Percentiles rank a stretch among this genome's conserved stretches.
These are phyloP conservation scores for Carassius carassius DNA, from an alignment of 2,113 vertebrate species.

Conservation along the genomic window DNA sequence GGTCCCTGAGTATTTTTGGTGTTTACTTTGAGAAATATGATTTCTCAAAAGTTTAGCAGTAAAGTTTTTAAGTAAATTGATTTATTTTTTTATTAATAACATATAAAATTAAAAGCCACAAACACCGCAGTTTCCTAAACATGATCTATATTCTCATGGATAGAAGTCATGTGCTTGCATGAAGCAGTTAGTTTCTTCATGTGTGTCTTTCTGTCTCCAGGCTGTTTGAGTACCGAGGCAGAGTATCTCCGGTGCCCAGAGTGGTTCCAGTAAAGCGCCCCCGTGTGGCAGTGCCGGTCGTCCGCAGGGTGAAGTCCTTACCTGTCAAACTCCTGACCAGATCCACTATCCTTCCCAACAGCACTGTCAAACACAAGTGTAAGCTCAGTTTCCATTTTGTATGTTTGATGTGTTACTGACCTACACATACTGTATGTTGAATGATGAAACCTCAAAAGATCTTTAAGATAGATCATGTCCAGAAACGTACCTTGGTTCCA, in stretches of 20 bases:
- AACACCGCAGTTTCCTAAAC: neutral
- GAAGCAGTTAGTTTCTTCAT: neutral
- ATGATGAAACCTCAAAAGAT: neutral
- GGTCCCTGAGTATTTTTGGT: neutral
- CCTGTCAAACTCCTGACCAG: constrained; percentile 86
- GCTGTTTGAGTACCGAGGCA: constrained; percentile 86
- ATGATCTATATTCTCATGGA: neutral
- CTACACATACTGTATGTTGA: neutral
- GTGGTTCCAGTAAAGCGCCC: constrained; percentile 86
- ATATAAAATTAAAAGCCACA: neutral
- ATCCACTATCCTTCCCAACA: constrained; percentile 76
- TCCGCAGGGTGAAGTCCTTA: constrained; percentile 85
- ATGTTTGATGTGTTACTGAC: neutral
- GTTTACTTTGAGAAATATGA: neutral
- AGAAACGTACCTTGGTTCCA: too few species aligned
- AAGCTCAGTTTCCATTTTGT: constrained; percentile 59
- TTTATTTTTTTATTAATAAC: too few species aligned
- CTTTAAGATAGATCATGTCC: neutral
- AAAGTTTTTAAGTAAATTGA: neutral
- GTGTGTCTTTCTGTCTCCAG: constrained; percentile 62
- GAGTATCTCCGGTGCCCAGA: constrained; percentile 83
- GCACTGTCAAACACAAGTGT: constrained; percentile 83
- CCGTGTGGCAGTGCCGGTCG: constrained; percentile 83
- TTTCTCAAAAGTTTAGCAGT: neutral
- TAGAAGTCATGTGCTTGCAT: neutral